Evolutionary conservation across 2,797 vertebrate species (phyloP), one percentile per base, ranked within the genome.

Genomic region (Corythornis leucogaster): DNA sequence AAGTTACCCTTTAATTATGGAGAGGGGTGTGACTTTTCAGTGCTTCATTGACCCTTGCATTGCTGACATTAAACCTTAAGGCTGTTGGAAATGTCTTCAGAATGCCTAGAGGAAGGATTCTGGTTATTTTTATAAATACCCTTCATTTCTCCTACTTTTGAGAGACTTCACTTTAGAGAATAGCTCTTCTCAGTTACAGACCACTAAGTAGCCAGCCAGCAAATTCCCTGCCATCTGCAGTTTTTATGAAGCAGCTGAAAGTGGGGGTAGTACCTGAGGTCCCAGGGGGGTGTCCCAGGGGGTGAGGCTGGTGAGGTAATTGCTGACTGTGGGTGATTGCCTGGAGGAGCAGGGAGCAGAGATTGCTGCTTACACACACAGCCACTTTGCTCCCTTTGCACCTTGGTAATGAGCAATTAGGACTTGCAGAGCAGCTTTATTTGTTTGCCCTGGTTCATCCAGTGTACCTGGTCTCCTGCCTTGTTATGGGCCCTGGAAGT

Each of bases 1-100:
- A 94, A 81, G 70, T 57, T 92, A 54, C 11, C 24, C 53, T 88
- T 94, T 91, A 91, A 94, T 94, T 88, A 79, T 58, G 51, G 58
- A 93, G 73, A 74, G 55, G 38, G 30, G 35, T 70, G 67, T 80
- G 25, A 38, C 48, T 90, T 86, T 90, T 76, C 54, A 58, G n/a
- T 64, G 87, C 85, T 64, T 90, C 64, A 48, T 50, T 0, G 7
- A 63, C 80, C 63, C 55, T 74, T 4, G 1, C 51, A 21, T 58
- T 80, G 63, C 78, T 80, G 76, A 94, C 59, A 33, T 53, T 82
- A 58, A 90, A 57, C 71, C 71, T 64, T 58, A 31, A 77, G 77
- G 50, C 80, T 82, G 30, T 81, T 91, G 50, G 33, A 51, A 87
- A 82, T 92, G 35, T 86, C 85, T 40, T 87, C 88, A 92, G 61